phyloP scores from a whole-genome alignment of 2,113 vertebrate genomes.

The Hoplias malabaricus region DNA sequence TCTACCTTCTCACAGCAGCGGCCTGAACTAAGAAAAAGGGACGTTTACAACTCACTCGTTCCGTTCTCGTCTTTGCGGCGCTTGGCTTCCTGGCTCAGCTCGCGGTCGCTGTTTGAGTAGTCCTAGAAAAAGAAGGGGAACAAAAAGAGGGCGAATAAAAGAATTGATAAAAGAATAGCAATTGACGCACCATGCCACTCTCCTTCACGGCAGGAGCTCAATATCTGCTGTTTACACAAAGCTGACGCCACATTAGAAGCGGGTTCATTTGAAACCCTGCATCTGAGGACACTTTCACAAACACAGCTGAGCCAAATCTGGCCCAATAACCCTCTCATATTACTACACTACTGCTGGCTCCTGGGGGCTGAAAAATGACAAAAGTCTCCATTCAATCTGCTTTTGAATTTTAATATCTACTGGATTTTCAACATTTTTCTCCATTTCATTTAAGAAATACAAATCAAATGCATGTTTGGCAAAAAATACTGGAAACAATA shows the following conservation, averaged over 20 bases:
- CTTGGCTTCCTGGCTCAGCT: slow-evolving; percentile 82
- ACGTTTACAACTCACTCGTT: slow-evolving; percentile 78
- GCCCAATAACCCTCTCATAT: not conserved
- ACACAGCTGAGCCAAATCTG: not conserved
- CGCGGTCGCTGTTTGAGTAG: slow-evolving; percentile 85
- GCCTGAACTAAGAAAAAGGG: slow-evolving; percentile 61
- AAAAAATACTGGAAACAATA: too few relatives aligned
- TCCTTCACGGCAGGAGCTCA: slow-evolving; percentile 2
- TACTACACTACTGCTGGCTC: not conserved
- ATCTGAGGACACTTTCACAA: not conserved
- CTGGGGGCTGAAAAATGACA: not conserved
- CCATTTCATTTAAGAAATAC: too few relatives aligned
- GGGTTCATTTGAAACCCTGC: not conserved
- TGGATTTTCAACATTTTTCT: too few relatives aligned
- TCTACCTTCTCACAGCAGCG: slow-evolving; percentile 45
- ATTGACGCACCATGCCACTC: slow-evolving; percentile 46
- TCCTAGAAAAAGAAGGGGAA: slow-evolving; percentile 68
- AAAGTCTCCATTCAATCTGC: not conserved
- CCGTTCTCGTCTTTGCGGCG: slow-evolving; percentile 88
- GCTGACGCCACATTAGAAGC: not conserved
- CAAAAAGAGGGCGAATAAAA: not conserved
- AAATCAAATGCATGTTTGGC: too few relatives aligned
- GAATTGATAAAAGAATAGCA: slow-evolving; percentile 26
- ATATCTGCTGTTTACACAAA: slow-evolving; percentile 19
- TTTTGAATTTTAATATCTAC: too few relatives aligned